Base-by-base conservation (phyloP, 1,140 invertebrate species). In the Aphidius gifuensis region DNA sequence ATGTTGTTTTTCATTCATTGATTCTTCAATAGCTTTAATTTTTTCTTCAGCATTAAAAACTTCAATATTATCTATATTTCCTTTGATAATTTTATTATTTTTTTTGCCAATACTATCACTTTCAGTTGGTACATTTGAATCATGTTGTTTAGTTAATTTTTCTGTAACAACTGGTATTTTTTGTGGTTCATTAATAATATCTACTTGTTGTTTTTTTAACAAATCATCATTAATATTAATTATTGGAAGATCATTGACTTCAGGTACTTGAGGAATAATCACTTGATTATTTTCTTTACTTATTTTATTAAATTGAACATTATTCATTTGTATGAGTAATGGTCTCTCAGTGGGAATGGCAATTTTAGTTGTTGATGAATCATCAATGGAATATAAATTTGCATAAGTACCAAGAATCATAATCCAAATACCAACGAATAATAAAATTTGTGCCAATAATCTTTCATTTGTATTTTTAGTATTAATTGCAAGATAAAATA, bases 331-430 rank as follows among this genome's bases (percentile, higher is more conserved):
- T 62, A 63, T 63, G 4, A 32, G 23, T n/a, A 74, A 57, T 44
- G 76, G 67, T 59, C 78, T 74, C 40, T 62, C 71, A 6, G 69
- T 72, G 32, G 66, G 62, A 6, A 66, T 40, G 9, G 65, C 62
- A 64, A 67, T 32, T 66, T 72, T 75, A 6, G 58, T 64, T 61
- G 64, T 76, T 11, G 70, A 68, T 21, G 83, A 76, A 66, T 86
- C 81, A 64, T 92, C 90, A 5, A 88, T 86, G 1, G 90, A 88
- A 76, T 87, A 87, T 44, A 96, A 77, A 76, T 93, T 95, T 5
- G 91, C 90, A 72, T 91, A 94, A 0, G 93, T 94, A 64, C 93
- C 92, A 21, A 94, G 80, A 6, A 95, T 84, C 85, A 96, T 88
- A 45, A 95, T 88, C 43, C 88, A 84, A 8, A 94, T 80, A 1